Percentiles rank a stretch among this genome's conserved stretches.
Conservation (phyloP, 2,113 vertebrate species). For the Colossoma macropomum region DNA sequence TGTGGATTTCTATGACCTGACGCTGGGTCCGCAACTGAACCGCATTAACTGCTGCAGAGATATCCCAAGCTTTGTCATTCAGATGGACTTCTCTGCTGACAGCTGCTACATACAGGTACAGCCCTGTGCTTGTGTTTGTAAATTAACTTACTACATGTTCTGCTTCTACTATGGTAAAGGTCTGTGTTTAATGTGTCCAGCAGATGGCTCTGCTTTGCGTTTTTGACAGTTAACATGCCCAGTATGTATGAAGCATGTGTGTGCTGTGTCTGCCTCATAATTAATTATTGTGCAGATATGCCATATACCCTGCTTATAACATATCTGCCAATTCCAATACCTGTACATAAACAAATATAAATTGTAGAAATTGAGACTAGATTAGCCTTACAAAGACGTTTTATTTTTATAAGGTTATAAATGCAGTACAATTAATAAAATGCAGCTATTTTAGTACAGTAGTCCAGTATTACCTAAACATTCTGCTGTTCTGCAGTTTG, state of each 20-base stretch:
- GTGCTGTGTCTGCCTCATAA: background rate
- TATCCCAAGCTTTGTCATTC: constrained; percentile 93
- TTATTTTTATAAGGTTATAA: too few species aligned
- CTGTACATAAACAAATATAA: too few species aligned
- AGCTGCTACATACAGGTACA: constrained; percentile 88
- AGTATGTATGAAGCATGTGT: background rate
- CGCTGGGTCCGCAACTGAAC: constrained; percentile 89
- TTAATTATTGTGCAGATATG: background rate
- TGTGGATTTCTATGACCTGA: constrained; percentile 95
- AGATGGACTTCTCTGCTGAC: constrained; percentile 97
- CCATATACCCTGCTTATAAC: background rate
- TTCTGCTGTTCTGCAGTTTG: too few species aligned
- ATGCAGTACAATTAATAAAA: too few species aligned
- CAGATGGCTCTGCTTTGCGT: constrained; percentile 9
- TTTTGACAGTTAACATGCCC: background rate
- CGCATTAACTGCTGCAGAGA: constrained; percentile 95
- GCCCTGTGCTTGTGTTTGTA: background rate
- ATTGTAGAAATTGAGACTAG: too few species aligned
- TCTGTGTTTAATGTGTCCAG: background rate
- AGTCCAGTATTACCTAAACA: too few species aligned
- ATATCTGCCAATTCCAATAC: background rate
- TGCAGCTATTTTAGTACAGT: too few species aligned
- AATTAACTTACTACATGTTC: background rate
- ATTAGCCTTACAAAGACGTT: too few species aligned
- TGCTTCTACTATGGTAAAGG: background rate